phyloP scores from a whole-genome alignment of 2,113 vertebrate species.

The Rhineura floridana region DNA sequence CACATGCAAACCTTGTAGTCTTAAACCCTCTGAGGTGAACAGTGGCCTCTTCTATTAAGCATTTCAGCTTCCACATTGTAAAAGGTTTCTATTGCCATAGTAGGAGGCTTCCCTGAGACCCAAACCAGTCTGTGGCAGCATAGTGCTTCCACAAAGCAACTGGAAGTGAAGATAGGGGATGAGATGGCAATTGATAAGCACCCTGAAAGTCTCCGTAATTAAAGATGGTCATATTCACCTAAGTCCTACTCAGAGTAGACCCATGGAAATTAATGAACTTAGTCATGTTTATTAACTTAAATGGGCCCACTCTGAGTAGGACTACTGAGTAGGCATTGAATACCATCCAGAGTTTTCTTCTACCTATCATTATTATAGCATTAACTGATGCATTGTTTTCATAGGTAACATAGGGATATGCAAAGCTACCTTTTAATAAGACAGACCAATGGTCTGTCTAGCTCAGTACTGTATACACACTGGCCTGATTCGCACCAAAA shows the following conservation, averaged over 20 bases:
- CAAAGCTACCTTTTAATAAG: neutral
- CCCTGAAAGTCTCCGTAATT: neutral
- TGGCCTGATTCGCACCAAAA: neutral
- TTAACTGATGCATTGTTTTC: neutral
- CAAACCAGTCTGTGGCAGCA: neutral
- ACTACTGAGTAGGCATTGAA: too few relatives aligned
- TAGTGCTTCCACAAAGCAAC: neutral
- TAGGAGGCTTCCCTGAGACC: neutral
- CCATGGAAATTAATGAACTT: too few relatives aligned
- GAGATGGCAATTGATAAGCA: neutral
- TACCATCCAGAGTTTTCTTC: neutral
- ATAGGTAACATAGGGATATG: neutral
- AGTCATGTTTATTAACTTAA: too few relatives aligned
- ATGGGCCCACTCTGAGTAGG: too few relatives aligned
- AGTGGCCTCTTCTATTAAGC: neutral
- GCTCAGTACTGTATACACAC: neutral
- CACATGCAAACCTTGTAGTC: neutral
- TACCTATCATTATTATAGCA: neutral
- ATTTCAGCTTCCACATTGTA: neutral
- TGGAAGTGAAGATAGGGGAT: neutral
- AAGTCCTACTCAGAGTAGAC: too few relatives aligned
- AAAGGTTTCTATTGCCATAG: neutral
- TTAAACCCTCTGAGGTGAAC: neutral
- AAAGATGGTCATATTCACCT: neutral
- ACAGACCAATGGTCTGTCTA: too few relatives aligned